phyloP scores from a whole-genome alignment of 2,888 invertebrate genomes.

The Choristoneura rosaceana region DNA sequence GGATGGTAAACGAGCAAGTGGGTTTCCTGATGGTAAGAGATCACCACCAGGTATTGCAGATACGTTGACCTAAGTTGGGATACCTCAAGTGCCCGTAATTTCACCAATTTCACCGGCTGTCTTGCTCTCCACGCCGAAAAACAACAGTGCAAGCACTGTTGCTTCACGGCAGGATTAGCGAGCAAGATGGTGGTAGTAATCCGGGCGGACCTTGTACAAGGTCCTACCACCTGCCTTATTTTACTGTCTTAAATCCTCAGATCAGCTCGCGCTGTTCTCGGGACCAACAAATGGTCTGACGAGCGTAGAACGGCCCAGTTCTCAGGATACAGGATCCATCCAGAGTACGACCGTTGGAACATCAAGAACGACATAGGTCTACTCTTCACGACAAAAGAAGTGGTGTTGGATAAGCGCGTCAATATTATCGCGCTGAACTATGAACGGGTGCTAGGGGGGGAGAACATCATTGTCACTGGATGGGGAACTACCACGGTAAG shows the following conservation, averaged over 20 bases:
- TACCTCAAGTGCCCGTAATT: too few species aligned
- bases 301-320: slow-evolving; percentile 44
- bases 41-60: too few species aligned
- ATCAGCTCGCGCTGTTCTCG: slow-evolving; percentile 52
- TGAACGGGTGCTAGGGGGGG: slow-evolving; percentile 38
- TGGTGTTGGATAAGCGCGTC: slow-evolving; percentile 4
- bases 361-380: slow-evolving; percentile 40
- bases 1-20: too few species aligned
- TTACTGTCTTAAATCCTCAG: slow-evolving; percentile 35
- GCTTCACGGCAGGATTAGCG: too few species aligned
- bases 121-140: too few species aligned
- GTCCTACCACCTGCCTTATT: too few species aligned
- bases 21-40: too few species aligned
- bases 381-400: slow-evolving; percentile 43
- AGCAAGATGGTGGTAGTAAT: too few species aligned
- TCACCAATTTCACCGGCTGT: too few species aligned
- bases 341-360: slow-evolving; percentile 14
- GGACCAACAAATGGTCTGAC: slow-evolving; percentile 51
- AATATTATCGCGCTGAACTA: slow-evolving; percentile 27
- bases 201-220: too few species aligned
- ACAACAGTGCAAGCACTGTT: too few species aligned
- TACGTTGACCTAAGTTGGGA: too few species aligned
- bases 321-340: slow-evolving; percentile 50
- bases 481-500: slow-evolving; percentile 21
- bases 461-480: slow-evolving; percentile 43